Conservation (phyloP, 2,113 vertebrate genomes). For the Egretta garzetta region DNA sequence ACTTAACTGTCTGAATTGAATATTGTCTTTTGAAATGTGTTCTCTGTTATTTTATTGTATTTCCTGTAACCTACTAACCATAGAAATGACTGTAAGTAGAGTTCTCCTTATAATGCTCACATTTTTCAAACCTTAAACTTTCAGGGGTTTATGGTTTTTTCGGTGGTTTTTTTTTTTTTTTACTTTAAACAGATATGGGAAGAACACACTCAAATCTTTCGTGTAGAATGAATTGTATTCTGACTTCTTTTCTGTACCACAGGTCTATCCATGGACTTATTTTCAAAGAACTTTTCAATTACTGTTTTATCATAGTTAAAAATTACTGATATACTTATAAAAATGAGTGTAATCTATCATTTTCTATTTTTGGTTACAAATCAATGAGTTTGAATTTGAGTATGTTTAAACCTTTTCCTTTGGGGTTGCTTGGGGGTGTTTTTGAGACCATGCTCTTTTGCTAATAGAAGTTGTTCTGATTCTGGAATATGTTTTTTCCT, state of each 20-base stretch:
- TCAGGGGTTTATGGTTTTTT: not conserved
- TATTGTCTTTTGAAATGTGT: not conserved
- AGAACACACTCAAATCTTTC: not conserved
- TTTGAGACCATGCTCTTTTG: not conserved
- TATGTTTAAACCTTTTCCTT: not conserved
- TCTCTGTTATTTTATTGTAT: not conserved
- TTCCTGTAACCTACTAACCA: not conserved
- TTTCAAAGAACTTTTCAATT: not conserved
- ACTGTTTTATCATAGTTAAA: not conserved
- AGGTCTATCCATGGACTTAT: not conserved
- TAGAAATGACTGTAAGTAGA: not conserved
- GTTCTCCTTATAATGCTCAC: not conserved
- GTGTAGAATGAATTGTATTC: not conserved
- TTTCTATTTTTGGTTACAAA: not conserved
- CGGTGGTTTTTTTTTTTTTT: not conserved
- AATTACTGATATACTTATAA: not conserved
- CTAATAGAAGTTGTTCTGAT: conserved; percentile 3
- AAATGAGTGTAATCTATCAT: not conserved
- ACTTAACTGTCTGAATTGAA: not conserved
- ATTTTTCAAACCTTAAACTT: not conserved
- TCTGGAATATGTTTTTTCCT: not conserved
- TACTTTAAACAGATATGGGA: not conserved
- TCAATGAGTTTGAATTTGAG: not conserved
- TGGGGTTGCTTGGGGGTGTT: not conserved
- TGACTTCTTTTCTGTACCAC: not conserved